Conservation (phyloP, 2,888 invertebrate genomes). For the Agrypnus murinus region DNA sequence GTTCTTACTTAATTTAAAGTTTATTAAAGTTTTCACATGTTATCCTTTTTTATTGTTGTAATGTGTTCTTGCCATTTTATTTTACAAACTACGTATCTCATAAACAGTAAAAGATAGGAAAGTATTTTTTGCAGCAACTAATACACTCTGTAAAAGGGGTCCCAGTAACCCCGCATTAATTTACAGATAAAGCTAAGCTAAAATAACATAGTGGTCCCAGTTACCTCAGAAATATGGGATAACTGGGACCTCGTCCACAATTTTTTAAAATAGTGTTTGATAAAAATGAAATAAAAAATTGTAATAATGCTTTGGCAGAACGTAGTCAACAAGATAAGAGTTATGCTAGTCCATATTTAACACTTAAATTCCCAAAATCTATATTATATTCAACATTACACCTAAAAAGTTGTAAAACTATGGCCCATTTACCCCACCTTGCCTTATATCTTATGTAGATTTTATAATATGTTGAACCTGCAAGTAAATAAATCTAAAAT, state of each 20-base stretch:
- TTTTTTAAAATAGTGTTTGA: too few relatives aligned
- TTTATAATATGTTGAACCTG: too few relatives aligned
- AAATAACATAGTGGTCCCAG: neutral
- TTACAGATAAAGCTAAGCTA: too few relatives aligned
- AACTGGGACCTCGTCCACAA: slow-evolving; percentile 11
- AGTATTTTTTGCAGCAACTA: neutral
- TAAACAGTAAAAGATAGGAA: slow-evolving; percentile 9
- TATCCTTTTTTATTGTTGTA: slow-evolving; percentile 13
- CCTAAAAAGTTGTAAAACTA: slow-evolving; percentile 3
- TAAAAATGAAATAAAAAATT: slow-evolving; percentile 11
- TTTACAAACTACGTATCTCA: slow-evolving; percentile 13
- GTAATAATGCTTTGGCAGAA: slow-evolving; percentile 6
- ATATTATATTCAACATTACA: slow-evolving; percentile 1
- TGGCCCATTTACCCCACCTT: too few relatives aligned
- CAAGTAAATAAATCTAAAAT: too few relatives aligned
- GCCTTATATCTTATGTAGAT: too few relatives aligned
- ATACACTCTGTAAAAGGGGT: slow-evolving; percentile 9
- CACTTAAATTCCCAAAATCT: neutral
- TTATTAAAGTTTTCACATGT: slow-evolving; percentile 10
- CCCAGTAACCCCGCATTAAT: slow-evolving; percentile 3
- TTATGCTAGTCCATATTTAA: neutral
- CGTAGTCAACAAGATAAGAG: slow-evolving; percentile 1
- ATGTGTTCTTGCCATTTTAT: slow-evolving; percentile 1
- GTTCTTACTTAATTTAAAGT: slow-evolving; percentile 6
- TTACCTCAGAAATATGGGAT: neutral